phyloP scores from a whole-genome alignment of 2,797 vertebrate genomes.

The Myotis myotis region DNA sequence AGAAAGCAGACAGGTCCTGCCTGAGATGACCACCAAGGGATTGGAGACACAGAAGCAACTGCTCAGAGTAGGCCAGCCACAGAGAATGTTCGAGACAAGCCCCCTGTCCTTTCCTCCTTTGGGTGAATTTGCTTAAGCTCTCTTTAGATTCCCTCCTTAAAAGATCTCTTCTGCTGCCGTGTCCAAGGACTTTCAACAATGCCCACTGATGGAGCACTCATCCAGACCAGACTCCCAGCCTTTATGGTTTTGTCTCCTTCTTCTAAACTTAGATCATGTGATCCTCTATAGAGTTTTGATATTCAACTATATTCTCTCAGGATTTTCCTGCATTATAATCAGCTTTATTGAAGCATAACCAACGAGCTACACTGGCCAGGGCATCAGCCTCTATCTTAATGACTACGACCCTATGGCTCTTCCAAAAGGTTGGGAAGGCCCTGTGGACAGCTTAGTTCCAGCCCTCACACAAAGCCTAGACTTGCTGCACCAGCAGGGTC shows the following conservation, averaged over 20 bases:
- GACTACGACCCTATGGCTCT: fast-evolving
- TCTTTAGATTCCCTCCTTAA: neutral
- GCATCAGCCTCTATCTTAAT: neutral
- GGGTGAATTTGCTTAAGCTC: neutral
- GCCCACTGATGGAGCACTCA: neutral
- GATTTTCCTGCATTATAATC: neutral
- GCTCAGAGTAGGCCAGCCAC: neutral
- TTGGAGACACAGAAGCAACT: neutral
- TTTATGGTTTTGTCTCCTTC: neutral
- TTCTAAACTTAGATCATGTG: neutral
- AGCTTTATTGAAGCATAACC: neutral
- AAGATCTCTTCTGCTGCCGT: neutral
- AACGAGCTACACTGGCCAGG: neutral
- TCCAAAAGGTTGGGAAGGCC: neutral
- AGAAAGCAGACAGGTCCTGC: neutral
- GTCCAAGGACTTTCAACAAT: neutral
- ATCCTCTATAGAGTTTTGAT: neutral
- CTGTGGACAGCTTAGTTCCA: neutral
- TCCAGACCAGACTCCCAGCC: neutral
- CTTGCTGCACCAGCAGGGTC: neutral
- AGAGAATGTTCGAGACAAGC: neutral
- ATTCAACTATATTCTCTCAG: neutral
- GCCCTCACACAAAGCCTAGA: neutral
- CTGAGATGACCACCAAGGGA: too few species aligned
- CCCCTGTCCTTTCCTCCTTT: neutral